These are phyloP conservation scores for Phyllotreta striolata DNA, from an alignment of 2,888 invertebrate species.

Conservation along the genomic window DNA sequence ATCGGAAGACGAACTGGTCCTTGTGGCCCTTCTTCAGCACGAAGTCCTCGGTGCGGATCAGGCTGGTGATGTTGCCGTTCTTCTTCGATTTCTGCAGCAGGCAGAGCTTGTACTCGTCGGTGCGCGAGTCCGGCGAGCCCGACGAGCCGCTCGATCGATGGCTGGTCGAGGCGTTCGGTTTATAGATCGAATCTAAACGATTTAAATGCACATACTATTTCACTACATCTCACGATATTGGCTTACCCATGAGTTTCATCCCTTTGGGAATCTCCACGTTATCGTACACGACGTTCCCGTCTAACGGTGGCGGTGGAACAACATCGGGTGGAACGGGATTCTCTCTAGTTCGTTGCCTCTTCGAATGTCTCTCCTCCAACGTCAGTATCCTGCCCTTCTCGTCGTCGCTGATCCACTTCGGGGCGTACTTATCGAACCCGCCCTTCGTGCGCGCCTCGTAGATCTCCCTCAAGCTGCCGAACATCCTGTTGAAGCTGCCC, in stretches of 20 bases:
- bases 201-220: background rate
- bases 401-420: conserved; percentile 61
- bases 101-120: conserved; percentile 43
- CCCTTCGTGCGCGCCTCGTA: conserved; percentile 71
- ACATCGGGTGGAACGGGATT: conserved; percentile 71
- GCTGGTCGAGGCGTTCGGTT: too few relatives aligned
- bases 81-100: conserved; percentile 46
- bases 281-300: conserved; percentile 66
- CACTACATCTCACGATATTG: background rate
- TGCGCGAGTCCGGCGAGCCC: conserved; percentile 45
- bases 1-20: conserved; percentile 54
- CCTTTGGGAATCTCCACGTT: conserved; percentile 68
- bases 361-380: conserved; percentile 76
- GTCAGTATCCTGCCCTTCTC: conserved; percentile 72
- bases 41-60: conserved; percentile 46
- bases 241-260: conserved; percentile 55
- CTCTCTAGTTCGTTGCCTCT: conserved; percentile 70
- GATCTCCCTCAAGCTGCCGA: conserved; percentile 78
- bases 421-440: conserved; percentile 39
- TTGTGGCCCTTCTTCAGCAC: conserved; percentile 52
- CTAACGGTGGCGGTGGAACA: conserved; percentile 70
- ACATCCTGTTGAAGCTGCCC: conserved; percentile 61
- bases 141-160: background rate
- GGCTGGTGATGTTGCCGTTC: conserved; percentile 42
- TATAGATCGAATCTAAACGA: too few relatives aligned